Conservation (phyloP, 1,140 invertebrate genomes). For the Papilio xuthus region DNA sequence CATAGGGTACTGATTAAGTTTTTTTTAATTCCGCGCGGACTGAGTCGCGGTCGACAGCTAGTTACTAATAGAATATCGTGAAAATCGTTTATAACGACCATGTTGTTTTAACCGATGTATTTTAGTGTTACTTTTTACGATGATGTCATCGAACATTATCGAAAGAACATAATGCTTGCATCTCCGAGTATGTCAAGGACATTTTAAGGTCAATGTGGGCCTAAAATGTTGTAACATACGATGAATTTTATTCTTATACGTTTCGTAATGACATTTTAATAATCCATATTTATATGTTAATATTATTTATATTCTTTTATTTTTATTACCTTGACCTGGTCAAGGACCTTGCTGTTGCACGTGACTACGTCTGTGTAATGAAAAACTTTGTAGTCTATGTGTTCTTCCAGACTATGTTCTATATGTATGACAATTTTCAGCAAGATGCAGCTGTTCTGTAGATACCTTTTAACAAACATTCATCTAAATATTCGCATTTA, state of each 20-base stretch:
- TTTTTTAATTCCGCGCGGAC: too few relatives aligned
- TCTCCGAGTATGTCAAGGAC: not conserved
- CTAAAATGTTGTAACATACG: not conserved
- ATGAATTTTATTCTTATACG: not conserved
- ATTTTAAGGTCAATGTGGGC: not conserved
- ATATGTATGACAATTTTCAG: too few relatives aligned
- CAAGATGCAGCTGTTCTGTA: too few relatives aligned
- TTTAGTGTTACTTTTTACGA: too few relatives aligned
- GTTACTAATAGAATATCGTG: too few relatives aligned
- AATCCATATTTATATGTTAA: conserved; percentile 7
- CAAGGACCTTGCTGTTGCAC: not conserved
- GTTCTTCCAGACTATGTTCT: too few relatives aligned
- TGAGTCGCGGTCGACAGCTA: too few relatives aligned
- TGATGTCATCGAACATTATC: not conserved
- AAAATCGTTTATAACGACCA: not conserved
- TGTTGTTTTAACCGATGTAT: not conserved
- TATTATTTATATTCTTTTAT: not conserved
- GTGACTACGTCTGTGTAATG: too few relatives aligned
- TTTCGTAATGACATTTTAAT: conserved; percentile 12
- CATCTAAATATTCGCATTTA: too few relatives aligned
- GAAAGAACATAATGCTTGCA: not conserved
- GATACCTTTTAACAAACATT: too few relatives aligned
- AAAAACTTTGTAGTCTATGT: too few relatives aligned
- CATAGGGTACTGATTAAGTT: too few relatives aligned
- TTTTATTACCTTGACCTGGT: not conserved